Evolutionary conservation across 2,113 vertebrate genomes (phyloP).

Genomic region (Atractosteus spatula): DNA sequence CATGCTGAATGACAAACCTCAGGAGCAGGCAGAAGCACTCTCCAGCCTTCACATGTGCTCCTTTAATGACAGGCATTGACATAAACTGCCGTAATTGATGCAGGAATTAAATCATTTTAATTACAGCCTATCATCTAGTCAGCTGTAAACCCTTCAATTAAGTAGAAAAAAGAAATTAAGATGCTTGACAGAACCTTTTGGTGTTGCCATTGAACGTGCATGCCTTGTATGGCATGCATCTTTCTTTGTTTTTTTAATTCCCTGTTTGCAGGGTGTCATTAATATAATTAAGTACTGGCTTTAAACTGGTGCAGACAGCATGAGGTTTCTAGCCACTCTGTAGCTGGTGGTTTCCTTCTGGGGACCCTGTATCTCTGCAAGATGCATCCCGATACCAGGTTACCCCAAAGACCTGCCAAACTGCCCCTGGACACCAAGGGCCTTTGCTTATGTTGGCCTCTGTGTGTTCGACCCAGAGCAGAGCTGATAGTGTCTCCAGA

Average conservation of each 20-base stretch:
- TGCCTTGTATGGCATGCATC: constrained; percentile 15
- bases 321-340: constrained; percentile 30
- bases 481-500: too few species aligned
- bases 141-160: constrained; percentile 49
- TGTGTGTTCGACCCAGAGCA: too few species aligned
- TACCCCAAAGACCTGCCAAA: constrained; percentile 19
- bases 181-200: constrained; percentile 40
- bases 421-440: constrained; percentile 5
- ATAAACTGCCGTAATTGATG: constrained; percentile 49
- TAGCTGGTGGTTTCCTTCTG: constrained; percentile 51
- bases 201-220: constrained; percentile 14
- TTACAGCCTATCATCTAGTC: constrained; percentile 50
- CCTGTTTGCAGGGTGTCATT: constrained; percentile 23
- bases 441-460: too few species aligned
- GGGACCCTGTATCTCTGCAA: constrained; percentile 22
- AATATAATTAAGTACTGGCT: constrained; percentile 60
- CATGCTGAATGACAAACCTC: not conserved
- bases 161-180: constrained; percentile 39
- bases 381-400: too few species aligned
- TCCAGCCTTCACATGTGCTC: constrained; percentile 38
- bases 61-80: constrained; percentile 29
- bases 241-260: not conserved
- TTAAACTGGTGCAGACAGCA: constrained; percentile 47
- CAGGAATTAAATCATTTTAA: constrained; percentile 54
- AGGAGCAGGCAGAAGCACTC: not conserved